Conservation (phyloP, 2,113 vertebrate species). For the Coregonus clupeaformis region DNA sequence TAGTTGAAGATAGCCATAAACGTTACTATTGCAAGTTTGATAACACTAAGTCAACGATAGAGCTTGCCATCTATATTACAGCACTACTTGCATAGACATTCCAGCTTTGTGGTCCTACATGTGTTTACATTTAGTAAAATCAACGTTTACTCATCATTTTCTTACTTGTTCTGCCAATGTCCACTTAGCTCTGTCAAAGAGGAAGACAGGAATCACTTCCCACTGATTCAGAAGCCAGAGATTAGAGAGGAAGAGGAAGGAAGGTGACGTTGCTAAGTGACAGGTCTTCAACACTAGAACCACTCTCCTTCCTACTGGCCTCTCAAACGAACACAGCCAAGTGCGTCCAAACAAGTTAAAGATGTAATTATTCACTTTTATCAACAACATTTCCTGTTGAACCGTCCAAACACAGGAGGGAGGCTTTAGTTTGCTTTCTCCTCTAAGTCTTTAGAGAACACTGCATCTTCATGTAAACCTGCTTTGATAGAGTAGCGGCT, state of each 20-base stretch:
- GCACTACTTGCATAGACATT: too few relatives aligned
- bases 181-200: slow-evolving; percentile 53
- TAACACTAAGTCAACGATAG: too few relatives aligned
- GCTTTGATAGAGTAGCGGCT: slow-evolving; percentile 52
- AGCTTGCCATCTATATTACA: too few relatives aligned
- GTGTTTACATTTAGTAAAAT: background rate
- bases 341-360: slow-evolving; percentile 51
- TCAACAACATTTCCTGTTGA: slow-evolving; percentile 56
- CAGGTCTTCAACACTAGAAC: slow-evolving; percentile 62
- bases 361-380: slow-evolving; percentile 66
- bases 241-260: slow-evolving; percentile 34
- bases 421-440: slow-evolving; percentile 44
- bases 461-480: slow-evolving; percentile 52
- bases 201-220: slow-evolving; percentile 80
- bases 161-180: background rate
- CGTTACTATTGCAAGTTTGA: too few relatives aligned
- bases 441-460: slow-evolving; percentile 51
- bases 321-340: slow-evolving; percentile 49
- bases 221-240: slow-evolving; percentile 62
- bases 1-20: background rate
- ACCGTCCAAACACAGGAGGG: slow-evolving; percentile 54
- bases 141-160: background rate
- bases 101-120: background rate
- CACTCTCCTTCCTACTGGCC: slow-evolving; percentile 61
- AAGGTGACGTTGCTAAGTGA: slow-evolving; percentile 78